Evolutionary conservation across 2,113 vertebrate species (phyloP).

Genomic region (Sapayoa aenigma): DNA sequence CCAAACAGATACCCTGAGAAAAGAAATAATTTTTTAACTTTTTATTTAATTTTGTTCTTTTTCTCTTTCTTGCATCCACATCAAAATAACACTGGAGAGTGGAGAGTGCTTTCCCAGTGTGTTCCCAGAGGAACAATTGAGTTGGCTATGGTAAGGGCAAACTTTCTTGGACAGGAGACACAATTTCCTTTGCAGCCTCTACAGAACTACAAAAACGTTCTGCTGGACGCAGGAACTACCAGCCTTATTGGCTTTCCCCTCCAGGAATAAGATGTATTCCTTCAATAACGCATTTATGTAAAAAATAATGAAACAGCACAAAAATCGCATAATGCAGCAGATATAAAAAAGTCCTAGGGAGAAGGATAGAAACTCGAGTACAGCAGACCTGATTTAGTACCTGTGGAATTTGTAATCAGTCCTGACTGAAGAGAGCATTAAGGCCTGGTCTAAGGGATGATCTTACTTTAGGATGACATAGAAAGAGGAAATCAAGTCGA

Average conservation of each 20-base stretch:
- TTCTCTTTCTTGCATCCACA: neutral
- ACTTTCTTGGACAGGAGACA: constrained; percentile 29
- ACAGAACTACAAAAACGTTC: constrained; percentile 1
- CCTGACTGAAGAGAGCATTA: neutral
- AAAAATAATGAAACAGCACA: constrained; percentile 25
- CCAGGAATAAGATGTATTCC: neutral
- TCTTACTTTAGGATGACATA: neutral
- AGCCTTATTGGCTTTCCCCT: constrained; percentile 25
- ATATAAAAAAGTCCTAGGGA: neutral
- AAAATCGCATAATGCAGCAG: constrained; percentile 12
- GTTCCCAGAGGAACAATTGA: neutral
- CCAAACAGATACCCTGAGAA: neutral
- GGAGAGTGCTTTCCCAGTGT: neutral
- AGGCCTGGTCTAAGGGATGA: neutral
- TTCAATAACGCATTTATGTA: neutral
- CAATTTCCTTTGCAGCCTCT: constrained; percentile 46
- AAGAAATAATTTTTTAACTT: neutral
- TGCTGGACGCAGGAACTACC: constrained; percentile 4
- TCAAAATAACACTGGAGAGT: neutral
- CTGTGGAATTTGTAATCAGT: neutral
- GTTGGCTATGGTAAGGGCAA: constrained; percentile 15
- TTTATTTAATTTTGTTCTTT: neutral
- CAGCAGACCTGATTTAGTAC: neutral
- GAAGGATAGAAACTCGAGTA: neutral
- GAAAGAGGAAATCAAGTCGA: neutral